Base-by-base conservation (phyloP, 2,797 vertebrate species). In the Mycteria americana region DNA sequence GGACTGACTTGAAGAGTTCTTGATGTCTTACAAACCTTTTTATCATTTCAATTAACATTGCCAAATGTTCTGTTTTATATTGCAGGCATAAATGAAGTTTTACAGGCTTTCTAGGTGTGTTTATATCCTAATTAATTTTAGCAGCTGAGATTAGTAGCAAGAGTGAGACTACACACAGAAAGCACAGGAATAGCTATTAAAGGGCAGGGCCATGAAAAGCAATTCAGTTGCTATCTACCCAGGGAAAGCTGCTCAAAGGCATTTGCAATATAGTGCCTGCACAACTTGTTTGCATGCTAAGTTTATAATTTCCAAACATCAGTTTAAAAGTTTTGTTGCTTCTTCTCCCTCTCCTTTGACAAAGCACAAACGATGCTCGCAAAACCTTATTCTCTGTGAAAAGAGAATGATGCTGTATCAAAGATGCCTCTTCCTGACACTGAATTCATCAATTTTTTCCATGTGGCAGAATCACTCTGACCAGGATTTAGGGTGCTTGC, bases 41-140 rank as follows among this genome's bases (percentile, higher is more conserved):
- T 64, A 84, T 92, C 72, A 86, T 89, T 96, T 95, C 96, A 95
- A 80, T 94, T 96, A 94, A 80, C 85, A 94, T 63, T 91, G 63
- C 76, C 82, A 93, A 97, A 82, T 95, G 72, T 84, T 78, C 82
- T 93, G 19, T 25, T 83, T 88, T 92, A 85, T 78, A 86, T 25
- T 77, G 27, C 22, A 56, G 41, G 21, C 70, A 80, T 94, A 97
- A 96, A 95, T 51, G 85, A 87, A 87, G 82, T 87, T 96, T 92
- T 85, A 95, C 68, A 90, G 63, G 62, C 63, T 90, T 94, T 95
- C 91, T 80, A 93, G 89, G 62, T 89, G 65, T 79, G 63, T 63
- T 96, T 94, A 92, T 91, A 90, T 69, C 88, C 94, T 90, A 93
- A 97, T 96, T 96, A 96, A 93, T 94, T 92, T 92, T 63, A 95